phyloP scores from a whole-genome alignment of 92 coral and sea anemone species.

The Micromussa lordhowensis region DNA sequence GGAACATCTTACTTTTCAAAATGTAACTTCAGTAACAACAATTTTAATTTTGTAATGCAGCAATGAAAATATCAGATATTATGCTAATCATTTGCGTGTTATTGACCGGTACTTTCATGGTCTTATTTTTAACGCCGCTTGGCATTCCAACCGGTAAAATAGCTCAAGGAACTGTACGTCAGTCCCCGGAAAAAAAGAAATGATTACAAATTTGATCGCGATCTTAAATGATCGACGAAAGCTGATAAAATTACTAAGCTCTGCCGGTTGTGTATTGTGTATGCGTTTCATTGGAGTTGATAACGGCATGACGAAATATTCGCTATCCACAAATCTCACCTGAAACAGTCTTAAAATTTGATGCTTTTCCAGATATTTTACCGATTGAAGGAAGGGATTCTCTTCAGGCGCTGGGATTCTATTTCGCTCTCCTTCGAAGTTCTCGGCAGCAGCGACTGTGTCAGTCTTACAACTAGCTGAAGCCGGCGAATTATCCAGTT shows the following conservation, averaged over 20 bases:
- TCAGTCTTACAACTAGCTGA: not conserved
- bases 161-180: not conserved
- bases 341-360: slow-evolving; percentile 80
- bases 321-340: slow-evolving; percentile 53
- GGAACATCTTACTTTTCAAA: not conserved
- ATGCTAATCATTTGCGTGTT: not conserved
- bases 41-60: not conserved
- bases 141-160: not conserved
- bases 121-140: not conserved
- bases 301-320: not conserved
- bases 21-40: too few species aligned
- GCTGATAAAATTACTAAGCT: not conserved
- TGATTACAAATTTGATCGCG: not conserved
- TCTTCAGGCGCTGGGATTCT: slow-evolving; percentile 24
- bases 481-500: slow-evolving; percentile 12
- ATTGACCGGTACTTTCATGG: not conserved
- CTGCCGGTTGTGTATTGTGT: not conserved
- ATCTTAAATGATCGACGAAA: not conserved
- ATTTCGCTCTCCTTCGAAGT: not conserved
- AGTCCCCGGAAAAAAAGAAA: not conserved
- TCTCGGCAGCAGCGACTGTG: not conserved
- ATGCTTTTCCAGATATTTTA: slow-evolving; percentile 78
- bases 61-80: not conserved
- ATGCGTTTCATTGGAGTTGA: not conserved
- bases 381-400: slow-evolving; percentile 74